Base-by-base conservation (phyloP, 2,888 invertebrate genomes). In the Nasonovia ribisnigri region DNA sequence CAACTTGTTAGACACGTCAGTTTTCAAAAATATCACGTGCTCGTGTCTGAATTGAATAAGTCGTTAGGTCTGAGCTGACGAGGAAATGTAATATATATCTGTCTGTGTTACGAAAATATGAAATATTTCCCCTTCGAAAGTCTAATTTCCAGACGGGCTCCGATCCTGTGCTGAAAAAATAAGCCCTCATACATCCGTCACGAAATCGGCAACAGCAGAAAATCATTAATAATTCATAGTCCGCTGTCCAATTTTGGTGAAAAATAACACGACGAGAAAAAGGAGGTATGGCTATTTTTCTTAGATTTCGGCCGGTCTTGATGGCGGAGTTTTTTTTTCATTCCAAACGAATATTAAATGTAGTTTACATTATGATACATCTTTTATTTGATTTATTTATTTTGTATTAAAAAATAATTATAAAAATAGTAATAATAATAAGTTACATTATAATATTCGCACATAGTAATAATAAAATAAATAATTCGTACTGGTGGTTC, bases 151-250 rank as follows among this genome's bases (percentile, higher is more conserved):
- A 90, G 84, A 84, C 60, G 48, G 48, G 89, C 84, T 57, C 43
- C 84, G 36, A 89, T 43, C 84, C 43, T 42, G 46, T 13, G 42
- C 77, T 26, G 93, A 84, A 84, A 89, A 93, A 88, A n/a, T 24
- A 54, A 42, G 29, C 13, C 60, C 48, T 93, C 93, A 84, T 84
- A 90, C 93, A 93, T 93, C 93, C 93, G 90, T 93, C 93, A 93
- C 57, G 90, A 84, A 89, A 93, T 93, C 84, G 93, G 93, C 51
- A 93, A 60, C 89, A 48, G 84, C 90, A 48, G 46, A 84, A 93
- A 93, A 90, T 90, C 93, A 93, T 93, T 90, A 93, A 93, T 93
- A 93, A 93, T 93, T 93, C 93, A 93, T 93, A 84, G 93, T 93
- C 84, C 26, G 90, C 93, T 90, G 84, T 93, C 93, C 93, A 93